Evolutionary conservation across 2,113 vertebrate genomes (phyloP).

Genomic region (Choloepus hoffmanni): DNA sequence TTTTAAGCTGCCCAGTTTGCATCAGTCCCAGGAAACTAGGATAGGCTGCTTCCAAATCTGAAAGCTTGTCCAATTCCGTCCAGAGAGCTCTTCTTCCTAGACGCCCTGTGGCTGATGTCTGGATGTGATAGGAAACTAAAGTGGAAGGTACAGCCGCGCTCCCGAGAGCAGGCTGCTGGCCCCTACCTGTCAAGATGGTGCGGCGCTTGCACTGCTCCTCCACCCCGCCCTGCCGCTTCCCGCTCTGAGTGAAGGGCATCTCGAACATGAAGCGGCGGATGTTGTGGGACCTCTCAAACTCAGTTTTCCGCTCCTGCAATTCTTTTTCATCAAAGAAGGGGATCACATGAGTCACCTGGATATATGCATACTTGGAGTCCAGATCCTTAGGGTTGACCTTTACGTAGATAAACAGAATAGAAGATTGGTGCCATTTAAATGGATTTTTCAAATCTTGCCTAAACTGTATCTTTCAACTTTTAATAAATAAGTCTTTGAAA

Average conservation of each 20-base stretch:
- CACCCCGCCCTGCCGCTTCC: constrained; percentile 96
- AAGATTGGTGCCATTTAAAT: background rate
- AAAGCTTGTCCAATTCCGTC: background rate
- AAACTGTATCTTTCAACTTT: background rate
- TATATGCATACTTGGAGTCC: constrained; percentile 98
- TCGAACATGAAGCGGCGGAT: constrained; percentile 98
- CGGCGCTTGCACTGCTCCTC: constrained; percentile 98
- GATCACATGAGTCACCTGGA: constrained; percentile 97
- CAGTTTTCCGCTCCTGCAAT: constrained; percentile 94
- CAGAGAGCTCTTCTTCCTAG: fast-evolving
- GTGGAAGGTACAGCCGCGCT: too few relatives aligned
- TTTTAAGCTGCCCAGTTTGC: too few relatives aligned
- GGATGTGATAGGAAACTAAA: background rate
- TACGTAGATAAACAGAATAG: constrained; percentile 21
- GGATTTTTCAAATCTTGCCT: background rate
- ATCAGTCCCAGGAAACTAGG: too few relatives aligned
- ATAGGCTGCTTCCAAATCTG: background rate
- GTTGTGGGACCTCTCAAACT: constrained; percentile 98
- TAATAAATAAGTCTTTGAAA: background rate
- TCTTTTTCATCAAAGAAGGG: constrained; percentile 98
- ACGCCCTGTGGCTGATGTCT: too few relatives aligned
- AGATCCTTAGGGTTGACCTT: constrained; percentile 99
- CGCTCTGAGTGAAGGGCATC: constrained; percentile 97
- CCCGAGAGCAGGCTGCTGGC: background rate
- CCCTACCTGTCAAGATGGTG: constrained; percentile 94